Evolutionary conservation across 2,113 vertebrate species (phyloP).

Genomic region (Gasterosteus nipponicus): DNA sequence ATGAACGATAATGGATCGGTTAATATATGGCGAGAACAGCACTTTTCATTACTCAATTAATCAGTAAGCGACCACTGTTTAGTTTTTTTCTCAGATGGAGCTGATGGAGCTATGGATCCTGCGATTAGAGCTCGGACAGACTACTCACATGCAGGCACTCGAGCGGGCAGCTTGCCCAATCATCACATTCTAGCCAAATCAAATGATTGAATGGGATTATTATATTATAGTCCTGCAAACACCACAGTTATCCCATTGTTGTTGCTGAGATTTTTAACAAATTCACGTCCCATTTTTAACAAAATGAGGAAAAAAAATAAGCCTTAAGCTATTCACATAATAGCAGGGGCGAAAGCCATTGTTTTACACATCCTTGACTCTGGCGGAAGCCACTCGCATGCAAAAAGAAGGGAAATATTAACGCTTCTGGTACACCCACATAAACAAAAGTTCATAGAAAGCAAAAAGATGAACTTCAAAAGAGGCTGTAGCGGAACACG

Average conservation of each 20-base stretch:
- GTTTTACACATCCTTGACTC: background rate
- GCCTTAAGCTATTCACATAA: no score
- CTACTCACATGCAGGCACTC: no score
- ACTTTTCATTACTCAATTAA: background rate
- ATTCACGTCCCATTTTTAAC: no score
- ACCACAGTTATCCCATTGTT: background rate
- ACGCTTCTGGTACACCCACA: constrained; percentile 56
- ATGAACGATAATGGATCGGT: constrained; percentile 20
- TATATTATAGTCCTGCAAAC: background rate
- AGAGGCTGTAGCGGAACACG: constrained; percentile 35
- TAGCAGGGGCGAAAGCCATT: background rate
- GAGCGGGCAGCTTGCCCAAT: no score
- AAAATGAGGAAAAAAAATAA: no score
- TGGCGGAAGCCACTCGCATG: constrained; percentile 3
- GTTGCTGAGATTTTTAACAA: background rate
- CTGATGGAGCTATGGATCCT: background rate
- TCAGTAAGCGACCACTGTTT: background rate
- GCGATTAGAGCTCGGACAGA: background rate
- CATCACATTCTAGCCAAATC: background rate
- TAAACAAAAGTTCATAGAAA: constrained; percentile 20
- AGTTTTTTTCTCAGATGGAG: constrained; percentile 18
- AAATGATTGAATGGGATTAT: background rate
- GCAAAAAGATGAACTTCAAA: constrained; percentile 15
- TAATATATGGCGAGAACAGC: background rate
- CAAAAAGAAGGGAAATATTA: constrained; percentile 24